Evolutionary conservation across 2,888 invertebrate genomes (phyloP).

Genomic region (Netelia inedita): DNA sequence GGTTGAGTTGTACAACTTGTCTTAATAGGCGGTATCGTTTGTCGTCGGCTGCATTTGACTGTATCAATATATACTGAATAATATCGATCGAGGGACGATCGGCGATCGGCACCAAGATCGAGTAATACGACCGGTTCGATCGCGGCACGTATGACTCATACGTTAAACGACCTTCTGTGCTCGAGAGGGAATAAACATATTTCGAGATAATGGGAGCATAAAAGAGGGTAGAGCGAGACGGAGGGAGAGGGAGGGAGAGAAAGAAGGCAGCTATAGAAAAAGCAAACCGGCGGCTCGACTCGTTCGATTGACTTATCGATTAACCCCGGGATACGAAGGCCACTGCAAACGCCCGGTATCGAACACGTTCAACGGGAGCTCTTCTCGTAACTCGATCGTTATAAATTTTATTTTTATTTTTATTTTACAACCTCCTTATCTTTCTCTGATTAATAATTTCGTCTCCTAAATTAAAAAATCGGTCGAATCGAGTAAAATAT

Average conservation of each 20-base stretch:
- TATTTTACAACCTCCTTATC: background rate
- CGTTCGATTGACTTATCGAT: conserved; percentile 66
- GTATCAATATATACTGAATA: no score
- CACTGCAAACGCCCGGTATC: conserved; percentile 25
- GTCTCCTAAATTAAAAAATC: no score
- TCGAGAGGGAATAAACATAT: conserved; percentile 15
- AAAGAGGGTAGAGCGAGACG: conserved; percentile 7
- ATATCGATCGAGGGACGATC: conserved; percentile 4
- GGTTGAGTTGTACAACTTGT: no score
- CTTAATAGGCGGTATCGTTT: no score
- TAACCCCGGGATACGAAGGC: conserved; percentile 50
- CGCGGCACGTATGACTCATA: conserved; percentile 27
- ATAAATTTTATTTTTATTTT: conserved; percentile 13
- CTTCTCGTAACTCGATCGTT: conserved; percentile 2
- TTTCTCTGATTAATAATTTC: background rate
- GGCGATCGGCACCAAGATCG: conserved; percentile 24
- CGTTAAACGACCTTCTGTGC: conserved; percentile 25
- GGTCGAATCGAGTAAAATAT: background rate
- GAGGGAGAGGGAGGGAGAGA: conserved; percentile 12
- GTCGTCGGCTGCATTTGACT: no score
- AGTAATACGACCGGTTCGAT: conserved; percentile 13
- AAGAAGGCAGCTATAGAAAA: background rate
- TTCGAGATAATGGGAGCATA: conserved; percentile 36
- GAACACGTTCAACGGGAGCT: conserved; percentile 11
- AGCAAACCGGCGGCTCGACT: conserved; percentile 35